Conservation (phyloP, 2,797 vertebrate species). For the Nyctibius grandis region DNA sequence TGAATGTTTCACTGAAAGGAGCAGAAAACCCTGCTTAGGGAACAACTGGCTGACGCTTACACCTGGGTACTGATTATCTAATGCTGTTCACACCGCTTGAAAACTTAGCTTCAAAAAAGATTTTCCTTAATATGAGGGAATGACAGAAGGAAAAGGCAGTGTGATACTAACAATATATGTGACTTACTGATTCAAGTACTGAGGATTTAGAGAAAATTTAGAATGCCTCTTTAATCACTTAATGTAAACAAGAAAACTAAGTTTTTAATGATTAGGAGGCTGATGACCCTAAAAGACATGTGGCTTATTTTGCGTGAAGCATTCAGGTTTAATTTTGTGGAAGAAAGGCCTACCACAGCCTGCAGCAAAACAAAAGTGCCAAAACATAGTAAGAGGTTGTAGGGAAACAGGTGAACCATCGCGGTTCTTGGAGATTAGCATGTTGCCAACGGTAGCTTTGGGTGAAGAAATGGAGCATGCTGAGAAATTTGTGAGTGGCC, state of each 20-base stretch:
- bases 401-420: neutral
- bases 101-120: neutral
- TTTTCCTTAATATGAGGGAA: neutral
- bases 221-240: neutral
- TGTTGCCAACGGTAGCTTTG: neutral
- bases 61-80: neutral
- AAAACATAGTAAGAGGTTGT: neutral
- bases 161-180: neutral
- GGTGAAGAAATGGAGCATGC: neutral
- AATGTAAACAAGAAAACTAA: neutral
- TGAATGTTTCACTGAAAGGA: neutral
- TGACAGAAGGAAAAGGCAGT: neutral
- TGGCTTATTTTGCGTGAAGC: neutral
- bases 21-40: neutral
- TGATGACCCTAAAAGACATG: neutral
- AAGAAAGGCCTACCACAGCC: neutral
- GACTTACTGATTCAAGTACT: neutral
- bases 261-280: neutral
- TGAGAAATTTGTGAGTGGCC: neutral
- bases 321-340: neutral
- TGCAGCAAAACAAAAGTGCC: neutral
- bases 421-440: rapidly evolving
- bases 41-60: neutral
- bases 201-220: neutral
- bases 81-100: neutral